phyloP scores from a whole-genome alignment of 2,113 vertebrate genomes.

The Percopsis transmontana region DNA sequence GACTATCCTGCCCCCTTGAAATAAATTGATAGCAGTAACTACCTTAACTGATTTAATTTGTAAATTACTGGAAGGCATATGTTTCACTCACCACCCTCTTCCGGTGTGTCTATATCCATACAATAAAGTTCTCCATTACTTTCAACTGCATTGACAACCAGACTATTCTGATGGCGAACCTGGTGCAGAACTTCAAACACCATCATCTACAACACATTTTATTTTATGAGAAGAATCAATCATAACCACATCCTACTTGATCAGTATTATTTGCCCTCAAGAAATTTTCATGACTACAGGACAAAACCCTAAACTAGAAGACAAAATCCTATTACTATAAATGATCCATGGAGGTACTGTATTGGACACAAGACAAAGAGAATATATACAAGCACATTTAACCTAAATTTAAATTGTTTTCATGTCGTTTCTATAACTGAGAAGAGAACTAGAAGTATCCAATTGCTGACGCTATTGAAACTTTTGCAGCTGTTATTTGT shows the following conservation, averaged over 20 bases:
- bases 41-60: no score
- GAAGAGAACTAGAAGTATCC: no score
- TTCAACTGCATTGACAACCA: slow-evolving; percentile 79
- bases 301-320: background rate
- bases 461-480: no score
- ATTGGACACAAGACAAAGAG: no score
- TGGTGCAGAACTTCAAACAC: slow-evolving; percentile 86
- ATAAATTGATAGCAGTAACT: no score
- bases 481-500: no score
- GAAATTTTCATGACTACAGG: background rate
- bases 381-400: no score
- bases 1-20: no score
- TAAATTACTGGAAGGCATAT: background rate
- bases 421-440: no score
- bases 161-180: slow-evolving; percentile 80
- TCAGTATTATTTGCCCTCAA: no score
- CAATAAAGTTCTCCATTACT: slow-evolving; percentile 86
- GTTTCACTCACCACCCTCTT: slow-evolving; percentile 68
- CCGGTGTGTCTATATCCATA: slow-evolving; percentile 89
- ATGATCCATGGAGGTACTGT: background rate
- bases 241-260: no score
- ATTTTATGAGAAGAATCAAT: slow-evolving; percentile 3
- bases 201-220: slow-evolving; percentile 76
- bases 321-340: background rate
- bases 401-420: background rate